These are phyloP conservation scores for Pediacus dermestoides DNA, from an alignment of 2,888 invertebrate genomes.

Conservation along the genomic window DNA sequence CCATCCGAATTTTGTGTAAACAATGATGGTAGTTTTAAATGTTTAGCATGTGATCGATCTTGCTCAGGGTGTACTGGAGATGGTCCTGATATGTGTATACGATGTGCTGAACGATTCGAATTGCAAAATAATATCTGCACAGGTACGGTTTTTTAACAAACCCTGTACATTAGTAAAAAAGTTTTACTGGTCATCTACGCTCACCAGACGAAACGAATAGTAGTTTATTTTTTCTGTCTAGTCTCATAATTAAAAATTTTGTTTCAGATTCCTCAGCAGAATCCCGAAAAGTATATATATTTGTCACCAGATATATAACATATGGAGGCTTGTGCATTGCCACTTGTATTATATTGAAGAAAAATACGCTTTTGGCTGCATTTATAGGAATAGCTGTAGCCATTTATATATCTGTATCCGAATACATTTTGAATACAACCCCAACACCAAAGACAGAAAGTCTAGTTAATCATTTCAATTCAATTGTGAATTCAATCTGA, in stretches of 20 bases:
- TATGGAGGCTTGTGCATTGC: slow-evolving; percentile 82
- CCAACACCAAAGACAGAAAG: slow-evolving; percentile 37
- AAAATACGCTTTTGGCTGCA: slow-evolving; percentile 71
- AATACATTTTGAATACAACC: slow-evolving; percentile 62
- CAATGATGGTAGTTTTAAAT: slow-evolving; percentile 77
- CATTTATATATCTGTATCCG: slow-evolving; percentile 79
- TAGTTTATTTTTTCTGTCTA: too few species aligned
- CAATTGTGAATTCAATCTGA: too few species aligned
- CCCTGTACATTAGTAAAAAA: too few species aligned
- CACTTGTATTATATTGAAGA: slow-evolving; percentile 81
- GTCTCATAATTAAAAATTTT: too few species aligned
- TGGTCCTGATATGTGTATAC: slow-evolving; percentile 86
- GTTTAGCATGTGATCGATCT: slow-evolving; percentile 79
- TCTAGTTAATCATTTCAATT: too few species aligned
- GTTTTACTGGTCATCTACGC: too few species aligned
- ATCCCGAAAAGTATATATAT: slow-evolving; percentile 58
- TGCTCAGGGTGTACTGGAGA: slow-evolving; percentile 83
- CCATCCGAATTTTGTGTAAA: slow-evolving; percentile 83
- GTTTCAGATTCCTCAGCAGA: too few species aligned
- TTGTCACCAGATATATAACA: slow-evolving; percentile 71
- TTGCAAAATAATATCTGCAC: slow-evolving; percentile 74
- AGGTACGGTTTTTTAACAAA: slow-evolving; percentile 52
- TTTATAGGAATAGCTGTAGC: slow-evolving; percentile 76
- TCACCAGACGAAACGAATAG: too few species aligned
- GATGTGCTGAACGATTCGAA: slow-evolving; percentile 72